Base-by-base conservation (phyloP, 2,797 vertebrate species). In the Tokudaia tokunoshimensis region DNA sequence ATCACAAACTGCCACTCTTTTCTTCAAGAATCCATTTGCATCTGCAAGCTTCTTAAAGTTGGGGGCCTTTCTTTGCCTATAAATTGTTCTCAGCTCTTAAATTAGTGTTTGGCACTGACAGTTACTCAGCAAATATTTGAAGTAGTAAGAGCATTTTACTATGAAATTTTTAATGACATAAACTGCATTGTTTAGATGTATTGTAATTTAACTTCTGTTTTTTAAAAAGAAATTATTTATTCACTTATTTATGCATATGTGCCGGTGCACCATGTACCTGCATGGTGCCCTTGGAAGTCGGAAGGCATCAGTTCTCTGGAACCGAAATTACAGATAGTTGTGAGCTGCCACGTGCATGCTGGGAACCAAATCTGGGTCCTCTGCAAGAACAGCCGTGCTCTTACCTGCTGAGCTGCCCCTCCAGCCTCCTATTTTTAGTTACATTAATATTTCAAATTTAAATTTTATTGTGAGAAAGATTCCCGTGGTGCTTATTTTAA, bases 61-160 rank as follows among this genome's bases (percentile, higher is more conserved):
- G 87, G 24, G 26, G n/a, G 7, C 19, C 9, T 89, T 96, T 9
- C 22, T 88, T 93, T 78, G 76, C 57, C 59, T 97, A 44, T 29
- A 63, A 83, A 55, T 15, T 34, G 1, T 50, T 65, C 14, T 31
- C 14, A 81, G 37, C 6, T 63, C 92, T 75, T 94, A 65, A 81
- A 70, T 76, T 47, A 92, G 20, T 95, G 37, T 84, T 55, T 75
- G 52, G 37, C 8, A 89, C n/a, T 89, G 59, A 47, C 52, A 90
- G 44, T 72, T 94, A 67, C 41, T 97, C 47, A 91, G 41, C 44
- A 92, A 96, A 91, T 94, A 88, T 65, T 94, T 96, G 59, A 92
- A 92, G 75, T 89, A 86, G 47, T 82, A 95, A 96, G 47, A 78
- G 83, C 29, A 44, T 76, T 85, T 90, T 94, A 79, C 24, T 90